Evolutionary conservation across 2,888 invertebrate species (phyloP).

Genomic region (Argyresthia albistria): DNA sequence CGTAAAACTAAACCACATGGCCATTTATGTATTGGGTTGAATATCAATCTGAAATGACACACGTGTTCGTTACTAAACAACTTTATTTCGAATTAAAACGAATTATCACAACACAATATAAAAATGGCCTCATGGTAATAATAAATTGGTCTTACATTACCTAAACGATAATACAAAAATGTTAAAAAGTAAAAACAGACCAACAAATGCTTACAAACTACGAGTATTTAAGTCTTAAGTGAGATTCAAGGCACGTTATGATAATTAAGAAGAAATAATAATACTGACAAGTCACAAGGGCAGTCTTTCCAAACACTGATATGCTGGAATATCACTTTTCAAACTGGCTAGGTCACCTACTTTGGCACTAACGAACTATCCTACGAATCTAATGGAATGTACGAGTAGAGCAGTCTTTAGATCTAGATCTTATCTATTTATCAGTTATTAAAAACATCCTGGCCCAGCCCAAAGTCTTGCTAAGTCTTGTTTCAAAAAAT

Average conservation of each 20-base stretch:
- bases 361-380: background rate
- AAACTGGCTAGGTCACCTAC: background rate
- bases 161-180: background rate
- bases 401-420: background rate
- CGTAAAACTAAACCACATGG: constrained; percentile 39
- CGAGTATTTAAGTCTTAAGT: constrained; percentile 14
- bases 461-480: too few relatives aligned
- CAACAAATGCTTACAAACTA: constrained; percentile 18
- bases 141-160: constrained; percentile 1
- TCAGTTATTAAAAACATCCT: background rate
- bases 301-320: background rate
- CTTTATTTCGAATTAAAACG: constrained; percentile 31
- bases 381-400: constrained; percentile 1
- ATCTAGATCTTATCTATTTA: background rate
- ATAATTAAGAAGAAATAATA: constrained; percentile 13
- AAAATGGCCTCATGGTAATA: constrained; percentile 62
- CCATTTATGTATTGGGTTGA: constrained; percentile 52
- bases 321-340: background rate
- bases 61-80: constrained; percentile 16
- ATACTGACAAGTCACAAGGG: constrained; percentile 23
- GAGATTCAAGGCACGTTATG: constrained; percentile 8
- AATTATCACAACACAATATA: constrained; percentile 43
- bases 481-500: too few relatives aligned
- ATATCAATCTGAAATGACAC: constrained; percentile 45
- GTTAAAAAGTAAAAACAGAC: constrained; percentile 1